These are phyloP conservation scores for Ibidorhyncha struthersii DNA, from an alignment of 2,113 vertebrate genomes.

Conservation along the genomic window DNA sequence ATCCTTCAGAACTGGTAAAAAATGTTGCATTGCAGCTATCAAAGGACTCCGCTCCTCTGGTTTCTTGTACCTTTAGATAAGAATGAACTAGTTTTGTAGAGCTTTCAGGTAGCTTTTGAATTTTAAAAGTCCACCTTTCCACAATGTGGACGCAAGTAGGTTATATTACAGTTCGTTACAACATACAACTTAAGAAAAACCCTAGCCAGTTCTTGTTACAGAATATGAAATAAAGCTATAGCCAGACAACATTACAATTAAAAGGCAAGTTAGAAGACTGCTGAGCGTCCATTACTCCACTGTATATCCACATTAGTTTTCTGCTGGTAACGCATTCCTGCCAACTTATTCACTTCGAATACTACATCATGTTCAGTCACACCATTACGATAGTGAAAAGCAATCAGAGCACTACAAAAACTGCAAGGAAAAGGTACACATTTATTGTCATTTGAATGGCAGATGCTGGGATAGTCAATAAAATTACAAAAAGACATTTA, in stretches of 20 bases:
- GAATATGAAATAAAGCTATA: neutral
- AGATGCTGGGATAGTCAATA: neutral
- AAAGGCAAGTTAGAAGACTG: neutral
- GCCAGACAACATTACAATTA: neutral
- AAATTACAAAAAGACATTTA: neutral
- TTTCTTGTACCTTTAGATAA: constrained; percentile 91
- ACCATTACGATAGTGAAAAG: neutral
- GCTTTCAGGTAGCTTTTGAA: neutral
- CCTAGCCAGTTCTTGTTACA: neutral
- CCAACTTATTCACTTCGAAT: neutral
- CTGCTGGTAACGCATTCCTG: neutral
- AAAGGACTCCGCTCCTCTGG: constrained; percentile 94
- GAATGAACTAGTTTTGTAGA: constrained; percentile 49
- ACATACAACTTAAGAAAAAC: neutral
- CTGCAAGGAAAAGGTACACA: neutral
- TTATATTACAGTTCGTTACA: neutral
- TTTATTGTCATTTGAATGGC: neutral
- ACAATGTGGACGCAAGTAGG: neutral
- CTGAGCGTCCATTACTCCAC: neutral
- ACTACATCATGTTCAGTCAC: neutral
- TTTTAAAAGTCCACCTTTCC: neutral
- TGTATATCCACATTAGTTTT: neutral
- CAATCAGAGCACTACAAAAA: neutral
- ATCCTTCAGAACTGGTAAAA: constrained; percentile 95
- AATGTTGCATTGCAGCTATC: constrained; percentile 98